These are phyloP conservation scores for Mesopsocus fuscifrons DNA, from an alignment of 2,888 invertebrate genomes.

Conservation along the genomic window DNA sequence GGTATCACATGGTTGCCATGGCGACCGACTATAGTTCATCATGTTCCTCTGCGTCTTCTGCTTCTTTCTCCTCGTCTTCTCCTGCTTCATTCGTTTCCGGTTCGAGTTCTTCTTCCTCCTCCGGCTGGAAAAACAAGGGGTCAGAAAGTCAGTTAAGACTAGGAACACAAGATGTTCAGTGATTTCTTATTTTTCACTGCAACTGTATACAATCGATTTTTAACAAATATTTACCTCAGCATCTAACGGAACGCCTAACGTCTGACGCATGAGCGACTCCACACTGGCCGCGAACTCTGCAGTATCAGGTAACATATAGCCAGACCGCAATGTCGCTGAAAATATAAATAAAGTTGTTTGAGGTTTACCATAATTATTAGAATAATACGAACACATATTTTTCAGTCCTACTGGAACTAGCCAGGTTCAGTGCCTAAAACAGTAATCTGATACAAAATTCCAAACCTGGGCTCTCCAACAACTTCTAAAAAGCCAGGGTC, in stretches of 20 bases:
- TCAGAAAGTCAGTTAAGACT: not conserved
- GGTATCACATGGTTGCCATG: too few relatives aligned
- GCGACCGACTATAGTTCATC: conserved; percentile 19
- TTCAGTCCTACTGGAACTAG: too few relatives aligned
- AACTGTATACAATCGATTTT: too few relatives aligned
- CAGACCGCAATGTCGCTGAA: conserved; percentile 72
- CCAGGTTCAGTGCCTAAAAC: too few relatives aligned
- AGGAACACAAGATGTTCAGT: too few relatives aligned
- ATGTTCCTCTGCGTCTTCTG: conserved; percentile 16
- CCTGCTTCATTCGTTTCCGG: conserved; percentile 9
- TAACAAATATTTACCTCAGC: conserved; percentile 28
- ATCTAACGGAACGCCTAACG: conserved; percentile 56
- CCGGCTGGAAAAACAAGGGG: conserved; percentile 13
- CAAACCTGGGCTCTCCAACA: too few relatives aligned
- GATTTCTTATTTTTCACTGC: too few relatives aligned
- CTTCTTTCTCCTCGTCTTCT: not conserved
- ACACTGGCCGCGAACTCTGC: conserved; percentile 77
- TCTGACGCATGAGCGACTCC: conserved; percentile 70
- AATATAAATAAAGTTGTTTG: conserved; percentile 20
- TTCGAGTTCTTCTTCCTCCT: conserved; percentile 15
- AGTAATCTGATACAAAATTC: too few relatives aligned
- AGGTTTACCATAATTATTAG: too few relatives aligned
- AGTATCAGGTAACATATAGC: conserved; percentile 78
- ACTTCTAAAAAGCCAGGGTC: too few relatives aligned
- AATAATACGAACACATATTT: too few relatives aligned